These are phyloP conservation scores for Arbacia lixula DNA, from an alignment of 53 echinoderm and acorn worm species.

Conservation along the genomic window DNA sequence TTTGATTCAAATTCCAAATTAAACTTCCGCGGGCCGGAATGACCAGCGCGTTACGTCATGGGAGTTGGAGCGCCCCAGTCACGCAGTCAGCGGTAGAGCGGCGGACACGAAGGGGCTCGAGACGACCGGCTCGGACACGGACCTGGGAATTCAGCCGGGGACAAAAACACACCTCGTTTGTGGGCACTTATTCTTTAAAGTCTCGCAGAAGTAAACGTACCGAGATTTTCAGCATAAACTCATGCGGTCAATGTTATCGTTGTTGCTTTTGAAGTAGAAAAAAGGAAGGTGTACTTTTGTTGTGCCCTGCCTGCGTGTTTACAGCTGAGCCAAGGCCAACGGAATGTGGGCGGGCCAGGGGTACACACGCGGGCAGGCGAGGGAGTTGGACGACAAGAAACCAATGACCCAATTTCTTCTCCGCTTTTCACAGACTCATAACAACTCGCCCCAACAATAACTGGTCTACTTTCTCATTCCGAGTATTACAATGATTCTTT, in stretches of 20 bases:
- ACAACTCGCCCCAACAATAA: constrained; percentile 16
- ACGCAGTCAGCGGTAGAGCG: background rate
- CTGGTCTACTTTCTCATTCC: constrained; percentile 21
- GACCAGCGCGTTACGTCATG: constrained; percentile 23
- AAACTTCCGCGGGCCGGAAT: background rate
- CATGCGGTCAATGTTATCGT: constrained; percentile 47
- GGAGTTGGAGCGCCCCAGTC: constrained; percentile 8
- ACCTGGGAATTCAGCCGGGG: background rate
- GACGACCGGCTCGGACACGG: background rate
- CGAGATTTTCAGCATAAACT: constrained; percentile 14
- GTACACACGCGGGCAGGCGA: constrained; percentile 27
- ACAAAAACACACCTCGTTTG: no score
- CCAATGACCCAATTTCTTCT: constrained; percentile 20
- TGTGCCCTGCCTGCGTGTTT: constrained; percentile 25
- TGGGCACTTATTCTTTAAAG: no score
- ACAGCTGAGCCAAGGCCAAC: background rate
- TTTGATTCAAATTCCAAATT: background rate
- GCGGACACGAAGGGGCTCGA: background rate
- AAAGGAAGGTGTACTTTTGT: constrained; percentile 49
- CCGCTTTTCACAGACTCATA: no score
- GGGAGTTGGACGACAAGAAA: constrained; percentile 4
- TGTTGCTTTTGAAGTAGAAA: background rate
- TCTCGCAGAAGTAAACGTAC: no score
- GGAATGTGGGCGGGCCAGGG: constrained; percentile 22
- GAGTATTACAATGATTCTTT: constrained; percentile 13